Percentiles rank a stretch among this genome's conserved stretches.
Evolutionary conservation across 2,113 vertebrate genomes (phyloP).

Genomic region (Tupaia chinensis): DNA sequence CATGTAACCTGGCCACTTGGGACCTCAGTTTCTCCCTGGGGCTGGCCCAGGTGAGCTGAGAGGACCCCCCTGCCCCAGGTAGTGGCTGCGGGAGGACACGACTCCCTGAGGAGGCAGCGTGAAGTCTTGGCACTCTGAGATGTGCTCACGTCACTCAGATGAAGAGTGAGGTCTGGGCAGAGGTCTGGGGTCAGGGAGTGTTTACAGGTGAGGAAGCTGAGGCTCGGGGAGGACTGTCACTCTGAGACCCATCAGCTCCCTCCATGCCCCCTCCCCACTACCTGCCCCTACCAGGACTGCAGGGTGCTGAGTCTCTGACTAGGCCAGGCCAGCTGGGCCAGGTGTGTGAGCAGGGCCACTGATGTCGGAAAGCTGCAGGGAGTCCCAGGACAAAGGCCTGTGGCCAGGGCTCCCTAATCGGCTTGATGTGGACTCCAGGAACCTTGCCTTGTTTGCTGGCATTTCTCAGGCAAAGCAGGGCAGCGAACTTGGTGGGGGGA

Average conservation of each 20-base stretch:
- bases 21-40: neutral
- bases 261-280: too few species aligned
- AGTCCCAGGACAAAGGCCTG: neutral
- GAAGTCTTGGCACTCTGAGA: neutral
- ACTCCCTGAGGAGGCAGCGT: neutral
- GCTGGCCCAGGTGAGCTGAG: neutral
- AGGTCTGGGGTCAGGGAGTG: neutral
- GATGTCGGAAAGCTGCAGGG: neutral
- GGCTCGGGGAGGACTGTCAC: neutral
- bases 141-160: neutral
- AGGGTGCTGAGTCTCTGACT: neutral
- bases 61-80: neutral
- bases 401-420: neutral
- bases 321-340: neutral
- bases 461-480: slow-evolving; percentile 64
- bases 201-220: neutral
- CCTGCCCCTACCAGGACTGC: neutral
- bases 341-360: neutral
- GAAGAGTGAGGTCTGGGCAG: neutral
- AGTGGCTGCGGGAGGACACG: neutral
- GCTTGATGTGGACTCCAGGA: neutral
- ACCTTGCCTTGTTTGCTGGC: slow-evolving; percentile 37
- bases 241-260: neutral
- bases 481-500: neutral
- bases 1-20: neutral